These are phyloP conservation scores for Colistium nudipinnis DNA, from an alignment of 2,113 vertebrate genomes.

Conservation along the genomic window DNA sequence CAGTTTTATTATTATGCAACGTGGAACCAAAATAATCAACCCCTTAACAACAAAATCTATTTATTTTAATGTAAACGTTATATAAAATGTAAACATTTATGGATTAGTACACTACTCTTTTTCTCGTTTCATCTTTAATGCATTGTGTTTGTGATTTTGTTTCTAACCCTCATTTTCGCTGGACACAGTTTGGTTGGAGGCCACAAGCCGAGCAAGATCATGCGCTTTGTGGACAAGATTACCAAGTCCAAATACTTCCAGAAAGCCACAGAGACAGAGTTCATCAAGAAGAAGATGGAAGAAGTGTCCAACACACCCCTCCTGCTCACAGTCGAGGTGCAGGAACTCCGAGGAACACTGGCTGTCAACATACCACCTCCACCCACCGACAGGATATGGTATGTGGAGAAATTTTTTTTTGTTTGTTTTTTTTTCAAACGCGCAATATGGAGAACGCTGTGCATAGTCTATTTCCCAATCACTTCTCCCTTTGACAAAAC, in stretches of 20 bases:
- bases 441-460: not conserved
- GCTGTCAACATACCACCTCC: slow-evolving; percentile 96
- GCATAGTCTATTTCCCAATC: slow-evolving; percentile 3
- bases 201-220: slow-evolving; percentile 93
- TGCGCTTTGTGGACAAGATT: slow-evolving; percentile 97
- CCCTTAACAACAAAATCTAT: too few species aligned
- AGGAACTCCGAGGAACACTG: slow-evolving; percentile 90
- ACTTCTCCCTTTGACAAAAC: slow-evolving; percentile 6
- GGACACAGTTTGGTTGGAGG: slow-evolving; percentile 85
- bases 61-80: too few species aligned
- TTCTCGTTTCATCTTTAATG: too few species aligned
- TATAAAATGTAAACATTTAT: too few species aligned
- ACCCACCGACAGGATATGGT: slow-evolving; percentile 97
- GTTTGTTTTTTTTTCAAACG: not conserved
- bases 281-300: slow-evolving; percentile 98
- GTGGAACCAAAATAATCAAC: too few species aligned
- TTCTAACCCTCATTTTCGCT: not conserved
- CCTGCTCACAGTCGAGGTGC: slow-evolving; percentile 94
- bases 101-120: too few species aligned
- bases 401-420: slow-evolving; percentile 39
- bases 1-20: too few species aligned
- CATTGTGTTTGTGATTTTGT: too few species aligned
- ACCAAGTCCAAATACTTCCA: slow-evolving; percentile 98
- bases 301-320: slow-evolving; percentile 97
- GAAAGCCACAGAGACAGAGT: slow-evolving; percentile 96